Percentiles rank a stretch among this genome's conserved stretches.
Conservation (phyloP, 2,113 vertebrate genomes). For the Rutilus rutilus region DNA sequence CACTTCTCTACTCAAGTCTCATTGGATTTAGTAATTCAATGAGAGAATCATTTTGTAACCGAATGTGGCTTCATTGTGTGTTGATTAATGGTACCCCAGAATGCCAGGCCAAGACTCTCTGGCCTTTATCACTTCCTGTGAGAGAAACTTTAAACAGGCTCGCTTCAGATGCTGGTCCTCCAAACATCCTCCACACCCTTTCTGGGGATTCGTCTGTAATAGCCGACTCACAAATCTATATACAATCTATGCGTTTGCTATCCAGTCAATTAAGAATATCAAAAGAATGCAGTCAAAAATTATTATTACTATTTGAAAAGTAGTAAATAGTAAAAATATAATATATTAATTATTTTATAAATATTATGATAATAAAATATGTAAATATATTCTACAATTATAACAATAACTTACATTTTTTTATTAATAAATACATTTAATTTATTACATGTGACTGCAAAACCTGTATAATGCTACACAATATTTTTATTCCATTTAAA, state of each 20-base stretch:
- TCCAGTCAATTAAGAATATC: not conserved
- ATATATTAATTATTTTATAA: too few relatives aligned
- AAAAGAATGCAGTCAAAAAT: not conserved
- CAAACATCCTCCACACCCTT: not conserved
- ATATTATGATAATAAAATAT: too few relatives aligned
- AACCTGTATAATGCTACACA: too few relatives aligned
- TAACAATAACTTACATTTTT: not conserved
- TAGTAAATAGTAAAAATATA: too few relatives aligned
- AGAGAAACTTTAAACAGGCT: not conserved
- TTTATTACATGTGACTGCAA: too few relatives aligned
- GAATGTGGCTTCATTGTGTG: slow-evolving; percentile 4
- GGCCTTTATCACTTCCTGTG: not conserved
- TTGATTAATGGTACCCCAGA: slow-evolving; percentile 41
- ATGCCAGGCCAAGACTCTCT: slow-evolving; percentile 41
- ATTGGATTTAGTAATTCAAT: not conserved
- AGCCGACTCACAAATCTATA: not conserved
- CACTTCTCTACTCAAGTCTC: not conserved
- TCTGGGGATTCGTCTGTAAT: not conserved
- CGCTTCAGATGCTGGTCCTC: not conserved
- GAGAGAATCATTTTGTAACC: not conserved
- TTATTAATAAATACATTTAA: too few relatives aligned
- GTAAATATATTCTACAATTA: not conserved
- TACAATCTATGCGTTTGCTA: not conserved
- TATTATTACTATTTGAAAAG: not conserved
- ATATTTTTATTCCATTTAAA: too few relatives aligned